These are phyloP conservation scores for Drosophila orosa DNA, from an alignment of 1,140 invertebrate species.

Conservation along the genomic window DNA sequence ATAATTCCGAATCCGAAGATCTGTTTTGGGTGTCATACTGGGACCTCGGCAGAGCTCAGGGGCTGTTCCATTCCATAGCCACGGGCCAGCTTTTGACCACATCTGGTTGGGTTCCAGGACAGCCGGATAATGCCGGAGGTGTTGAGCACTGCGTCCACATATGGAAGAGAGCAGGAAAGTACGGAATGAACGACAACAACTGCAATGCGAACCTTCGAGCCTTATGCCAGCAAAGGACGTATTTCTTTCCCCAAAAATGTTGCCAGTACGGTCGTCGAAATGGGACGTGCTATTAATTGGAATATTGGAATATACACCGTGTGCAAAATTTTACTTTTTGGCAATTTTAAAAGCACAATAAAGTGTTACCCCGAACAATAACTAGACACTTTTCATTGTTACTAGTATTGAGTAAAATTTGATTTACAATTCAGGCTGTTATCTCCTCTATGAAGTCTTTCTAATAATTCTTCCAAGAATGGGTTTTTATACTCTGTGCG, in stretches of 20 bases:
- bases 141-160: constrained; percentile 3
- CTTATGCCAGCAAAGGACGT: neutral
- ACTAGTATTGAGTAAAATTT: no score
- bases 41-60: neutral
- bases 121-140: neutral
- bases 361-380: neutral
- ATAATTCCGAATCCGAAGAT: neutral
- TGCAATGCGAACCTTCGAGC: neutral
- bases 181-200: constrained; percentile 6
- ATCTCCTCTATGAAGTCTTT: no score
- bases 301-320: neutral
- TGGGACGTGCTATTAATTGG: neutral
- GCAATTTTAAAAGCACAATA: no score
- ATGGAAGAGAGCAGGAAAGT: neutral
- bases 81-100: neutral
- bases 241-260: constrained; percentile 1
- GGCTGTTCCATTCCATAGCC: neutral
- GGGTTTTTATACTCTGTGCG: no score
- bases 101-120: neutral
- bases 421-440: no score
- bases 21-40: constrained; percentile 7
- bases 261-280: neutral
- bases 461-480: no score
- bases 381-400: no score
- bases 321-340: neutral